These are phyloP conservation scores for Acrobasis consociella DNA, from an alignment of 2,888 invertebrate species.

Conservation along the genomic window DNA sequence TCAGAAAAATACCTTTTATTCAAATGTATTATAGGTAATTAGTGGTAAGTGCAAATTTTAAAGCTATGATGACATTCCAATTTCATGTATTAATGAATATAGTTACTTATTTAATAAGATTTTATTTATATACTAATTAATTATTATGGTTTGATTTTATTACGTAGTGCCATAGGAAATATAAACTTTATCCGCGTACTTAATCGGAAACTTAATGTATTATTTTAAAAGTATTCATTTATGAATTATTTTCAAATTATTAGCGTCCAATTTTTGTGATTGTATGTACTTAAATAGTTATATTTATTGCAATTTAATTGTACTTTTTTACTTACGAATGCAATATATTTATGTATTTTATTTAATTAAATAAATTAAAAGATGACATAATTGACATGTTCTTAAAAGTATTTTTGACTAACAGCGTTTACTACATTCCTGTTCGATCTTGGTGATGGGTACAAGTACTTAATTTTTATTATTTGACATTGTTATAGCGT, in stretches of 20 bases:
- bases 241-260: conserved; percentile 29
- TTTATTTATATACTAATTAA: conserved; percentile 39
- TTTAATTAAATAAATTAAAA: conserved; percentile 7
- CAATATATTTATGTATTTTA: conserved; percentile 37
- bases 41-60: conserved; percentile 36
- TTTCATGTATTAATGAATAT: conserved; percentile 31
- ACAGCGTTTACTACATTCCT: conserved; percentile 29
- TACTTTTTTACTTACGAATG: conserved; percentile 38
- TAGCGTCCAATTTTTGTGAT: conserved; percentile 52
- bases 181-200: conserved; percentile 39
- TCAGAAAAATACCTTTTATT: background rate
- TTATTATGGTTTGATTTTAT: conserved; percentile 45
- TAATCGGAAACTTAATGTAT: conserved; percentile 36
- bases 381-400: background rate
- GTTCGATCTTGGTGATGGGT: conserved; percentile 63
- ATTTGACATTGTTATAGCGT: conserved; percentile 59
- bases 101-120: conserved; percentile 34
- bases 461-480: conserved; percentile 61
- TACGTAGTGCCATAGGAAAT: conserved; percentile 69
- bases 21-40: conserved; percentile 1
- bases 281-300: conserved; percentile 28
- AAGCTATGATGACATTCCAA: conserved; percentile 43
- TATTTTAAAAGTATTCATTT: conserved; percentile 21
- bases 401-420: conserved; percentile 25
- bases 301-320: conserved; percentile 35